phyloP scores from a whole-genome alignment of 2,888 invertebrate genomes.

The Himalopsyche japonica region DNA sequence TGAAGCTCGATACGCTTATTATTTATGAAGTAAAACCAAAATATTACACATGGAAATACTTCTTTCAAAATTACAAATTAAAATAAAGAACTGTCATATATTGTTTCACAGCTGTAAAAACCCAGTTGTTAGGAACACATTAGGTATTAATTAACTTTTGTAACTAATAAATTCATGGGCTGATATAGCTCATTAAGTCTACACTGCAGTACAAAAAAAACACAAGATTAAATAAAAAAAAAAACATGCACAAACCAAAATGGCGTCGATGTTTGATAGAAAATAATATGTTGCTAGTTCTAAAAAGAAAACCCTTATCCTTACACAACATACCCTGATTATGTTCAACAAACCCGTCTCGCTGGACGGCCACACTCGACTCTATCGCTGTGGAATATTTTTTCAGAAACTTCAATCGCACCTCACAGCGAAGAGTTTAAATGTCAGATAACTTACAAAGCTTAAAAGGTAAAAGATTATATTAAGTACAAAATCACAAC shows the following conservation, averaged over 20 bases:
- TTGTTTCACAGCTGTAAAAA: no score
- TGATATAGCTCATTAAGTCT: not conserved
- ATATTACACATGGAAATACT: no score
- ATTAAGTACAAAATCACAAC: not conserved
- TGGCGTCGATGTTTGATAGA: slow-evolving; percentile 46
- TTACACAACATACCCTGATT: slow-evolving; percentile 38
- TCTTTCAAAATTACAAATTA: no score
- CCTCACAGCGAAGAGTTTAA: not conserved
- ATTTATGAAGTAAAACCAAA: not conserved
- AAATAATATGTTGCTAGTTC: slow-evolving; percentile 35
- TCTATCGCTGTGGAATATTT: not conserved
- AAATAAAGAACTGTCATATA: no score
- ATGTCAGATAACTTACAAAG: not conserved
- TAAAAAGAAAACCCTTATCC: slow-evolving; percentile 61
- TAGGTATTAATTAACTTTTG: no score
- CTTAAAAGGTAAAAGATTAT: slow-evolving; percentile 4
- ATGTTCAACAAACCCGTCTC: not conserved
- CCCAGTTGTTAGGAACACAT: no score
- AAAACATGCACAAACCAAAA: slow-evolving; percentile 39
- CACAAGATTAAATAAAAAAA: not conserved
- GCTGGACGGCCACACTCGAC: not conserved
- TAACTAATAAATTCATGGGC: no score
- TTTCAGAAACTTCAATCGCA: not conserved
- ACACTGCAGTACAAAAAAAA: not conserved
- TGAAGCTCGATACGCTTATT: not conserved